Conservation (phyloP, 2,113 vertebrate genomes). For the Potamarius usumacintae region DNA sequence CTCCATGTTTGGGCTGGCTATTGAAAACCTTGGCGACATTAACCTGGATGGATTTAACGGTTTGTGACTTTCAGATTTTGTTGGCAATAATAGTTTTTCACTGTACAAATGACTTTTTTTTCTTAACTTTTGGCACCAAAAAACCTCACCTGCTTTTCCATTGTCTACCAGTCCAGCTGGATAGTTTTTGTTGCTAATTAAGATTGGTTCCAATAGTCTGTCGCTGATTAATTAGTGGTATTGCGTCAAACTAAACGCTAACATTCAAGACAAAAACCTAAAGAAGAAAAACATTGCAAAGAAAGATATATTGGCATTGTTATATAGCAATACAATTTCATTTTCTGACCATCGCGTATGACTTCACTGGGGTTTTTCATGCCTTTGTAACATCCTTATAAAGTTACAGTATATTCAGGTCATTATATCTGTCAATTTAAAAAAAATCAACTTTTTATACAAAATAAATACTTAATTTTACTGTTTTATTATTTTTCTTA, state of each 20-base stretch:
- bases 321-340: not conserved
- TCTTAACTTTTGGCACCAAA: not conserved
- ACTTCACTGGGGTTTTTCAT: not conserved
- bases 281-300: not conserved
- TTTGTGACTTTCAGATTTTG: conserved; percentile 46
- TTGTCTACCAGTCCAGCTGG: not conserved
- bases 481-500: too few species aligned
- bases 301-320: not conserved
- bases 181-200: not conserved
- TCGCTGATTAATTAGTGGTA: not conserved
- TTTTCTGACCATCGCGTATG: not conserved
- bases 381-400: not conserved
- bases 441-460: too few species aligned
- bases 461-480: too few species aligned
- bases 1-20: conserved; percentile 95
- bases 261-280: not conserved
- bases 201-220: not conserved
- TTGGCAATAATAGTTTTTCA: not conserved
- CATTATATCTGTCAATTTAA: too few species aligned
- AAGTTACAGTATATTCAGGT: not conserved
- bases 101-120: not conserved
- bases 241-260: not conserved
- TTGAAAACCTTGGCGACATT: conserved; percentile 87
- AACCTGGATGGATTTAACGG: conserved; percentile 83
- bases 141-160: not conserved